These are phyloP conservation scores for Archilochus colubris DNA, from an alignment of 2,113 vertebrate genomes.

Conservation along the genomic window DNA sequence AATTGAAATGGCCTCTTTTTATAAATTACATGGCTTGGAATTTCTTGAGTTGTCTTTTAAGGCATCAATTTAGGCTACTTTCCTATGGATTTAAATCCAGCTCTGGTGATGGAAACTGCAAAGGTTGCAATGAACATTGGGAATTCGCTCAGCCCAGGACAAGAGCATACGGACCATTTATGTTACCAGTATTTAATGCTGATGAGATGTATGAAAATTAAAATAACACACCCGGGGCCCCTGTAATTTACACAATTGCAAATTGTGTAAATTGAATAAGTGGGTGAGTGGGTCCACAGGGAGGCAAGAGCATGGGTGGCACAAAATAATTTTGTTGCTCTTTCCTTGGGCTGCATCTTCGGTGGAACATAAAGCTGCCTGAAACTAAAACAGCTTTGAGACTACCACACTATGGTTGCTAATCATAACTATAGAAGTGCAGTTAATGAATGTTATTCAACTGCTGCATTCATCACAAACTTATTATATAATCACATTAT, in stretches of 20 bases:
- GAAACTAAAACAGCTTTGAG: background rate
- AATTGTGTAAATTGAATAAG: background rate
- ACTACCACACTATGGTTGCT: background rate
- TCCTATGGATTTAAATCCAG: background rate
- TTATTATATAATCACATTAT: background rate
- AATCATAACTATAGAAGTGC: background rate
- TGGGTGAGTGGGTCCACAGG: background rate
- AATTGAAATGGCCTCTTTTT: background rate
- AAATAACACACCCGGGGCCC: background rate
- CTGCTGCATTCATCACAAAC: background rate
- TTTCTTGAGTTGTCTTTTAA: background rate
- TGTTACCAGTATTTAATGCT: background rate
- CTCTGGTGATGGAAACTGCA: background rate
- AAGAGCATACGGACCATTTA: background rate
- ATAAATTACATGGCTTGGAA: background rate
- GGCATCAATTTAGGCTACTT: background rate
- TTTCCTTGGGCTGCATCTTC: background rate
- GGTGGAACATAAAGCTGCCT: background rate
- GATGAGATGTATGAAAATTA: background rate
- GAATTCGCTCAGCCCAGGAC: background rate
- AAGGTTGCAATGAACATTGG: background rate
- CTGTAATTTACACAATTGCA: background rate
- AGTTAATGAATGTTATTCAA: background rate
- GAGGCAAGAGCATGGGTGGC: background rate
- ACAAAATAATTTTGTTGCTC: background rate